These are phyloP conservation scores for Platalea minor DNA, from an alignment of 2,797 vertebrate genomes.

Conservation along the genomic window DNA sequence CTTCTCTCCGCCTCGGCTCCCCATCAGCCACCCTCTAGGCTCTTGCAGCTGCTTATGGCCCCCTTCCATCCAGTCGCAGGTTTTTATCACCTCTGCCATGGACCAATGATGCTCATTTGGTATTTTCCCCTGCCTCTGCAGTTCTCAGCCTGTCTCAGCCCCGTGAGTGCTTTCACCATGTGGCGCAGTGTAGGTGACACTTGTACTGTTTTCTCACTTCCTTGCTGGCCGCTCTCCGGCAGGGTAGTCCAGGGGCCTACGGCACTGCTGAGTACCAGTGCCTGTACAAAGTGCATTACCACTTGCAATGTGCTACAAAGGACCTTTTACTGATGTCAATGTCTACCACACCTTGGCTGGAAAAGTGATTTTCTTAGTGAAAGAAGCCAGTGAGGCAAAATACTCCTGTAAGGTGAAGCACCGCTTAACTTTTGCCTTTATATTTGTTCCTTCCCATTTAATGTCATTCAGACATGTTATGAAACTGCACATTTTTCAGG, in stretches of 20 bases:
- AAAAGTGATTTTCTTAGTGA: background rate
- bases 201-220: background rate
- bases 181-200: background rate
- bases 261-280: background rate
- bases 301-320: fast-evolving
- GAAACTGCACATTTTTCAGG: background rate
- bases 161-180: background rate
- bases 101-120: background rate
- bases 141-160: background rate
- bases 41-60: background rate
- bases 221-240: background rate
- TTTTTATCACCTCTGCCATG: background rate
- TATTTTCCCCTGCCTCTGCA: background rate
- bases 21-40: background rate
- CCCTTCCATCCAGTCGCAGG: background rate
- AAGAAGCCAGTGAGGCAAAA: background rate
- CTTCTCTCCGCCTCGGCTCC: background rate
- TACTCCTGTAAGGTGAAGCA: background rate
- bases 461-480: background rate
- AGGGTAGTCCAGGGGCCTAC: fast-evolving
- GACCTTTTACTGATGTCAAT: background rate
- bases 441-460: background rate
- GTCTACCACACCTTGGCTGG: background rate
- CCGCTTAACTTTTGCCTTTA: background rate
- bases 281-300: background rate